Evolutionary conservation across 2,888 invertebrate genomes (phyloP), one percentile per base, ranked within the genome.

Genomic region (Heteromurus nitidus): DNA sequence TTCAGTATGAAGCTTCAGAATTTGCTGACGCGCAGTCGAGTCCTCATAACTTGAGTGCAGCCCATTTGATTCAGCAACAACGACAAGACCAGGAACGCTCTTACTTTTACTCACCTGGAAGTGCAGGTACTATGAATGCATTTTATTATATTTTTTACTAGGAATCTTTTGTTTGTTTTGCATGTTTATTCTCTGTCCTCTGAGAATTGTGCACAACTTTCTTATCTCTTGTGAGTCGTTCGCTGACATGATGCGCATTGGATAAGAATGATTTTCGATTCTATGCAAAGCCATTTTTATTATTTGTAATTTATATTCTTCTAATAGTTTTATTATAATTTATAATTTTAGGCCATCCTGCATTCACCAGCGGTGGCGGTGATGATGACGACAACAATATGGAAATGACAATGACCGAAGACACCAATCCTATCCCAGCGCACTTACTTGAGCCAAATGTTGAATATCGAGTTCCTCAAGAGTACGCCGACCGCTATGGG

Each of bases 401-500:
- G 82, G 87, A 86, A 82, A 86, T 86, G 86, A 86, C 82, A 31
- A 85, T 86, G 82, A 84, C 84, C n/a, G 87, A 86, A 72, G 85
- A 86, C 55, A 85, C 74, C 67, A 85, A 83, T 26, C 86, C 86
- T 5, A 86, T 87, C 26, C 87, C 87, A 28, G 86, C 87, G 20
- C 87, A 87, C 69, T 74, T 87, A 1, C 69, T 87, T 36, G 87
- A 87, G 64, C 87, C 87, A 11, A 87, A 87, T 55, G 86, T 87
- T 18, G 87, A 87, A 36, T 87, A 87, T 69, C 85, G 86, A 50
- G 86, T 86, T 64, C 86, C 86, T 24, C 67, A 67, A 18, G 86
- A 86, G 75, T 86, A 86, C 69, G 85, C 85, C 36, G 87, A 86
- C 74, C 85, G 86, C n/a, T 86, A 82, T 72, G 81, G 82, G 24